Evolutionary conservation across 37 sponge, comb jelly and placozoan genomes (phyloP).

Genomic region (Agelas oroides): DNA sequence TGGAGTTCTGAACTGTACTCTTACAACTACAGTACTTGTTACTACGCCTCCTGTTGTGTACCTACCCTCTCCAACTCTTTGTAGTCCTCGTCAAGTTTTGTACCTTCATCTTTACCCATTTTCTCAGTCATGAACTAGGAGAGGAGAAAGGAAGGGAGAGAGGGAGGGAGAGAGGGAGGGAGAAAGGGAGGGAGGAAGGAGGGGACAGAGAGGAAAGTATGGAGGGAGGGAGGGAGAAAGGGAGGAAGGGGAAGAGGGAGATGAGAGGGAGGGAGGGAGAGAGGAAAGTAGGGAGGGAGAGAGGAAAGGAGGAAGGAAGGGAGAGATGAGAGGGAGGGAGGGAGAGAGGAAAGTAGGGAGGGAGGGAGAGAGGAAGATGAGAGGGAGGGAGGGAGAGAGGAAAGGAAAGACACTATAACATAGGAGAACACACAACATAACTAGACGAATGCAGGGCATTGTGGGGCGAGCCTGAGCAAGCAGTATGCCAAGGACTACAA

Average conservation of each 20-base stretch:
- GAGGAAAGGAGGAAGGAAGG: not conserved
- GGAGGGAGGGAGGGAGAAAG: not conserved
- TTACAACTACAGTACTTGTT: too few relatives aligned
- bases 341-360: not conserved
- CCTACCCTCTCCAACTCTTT: conserved; percentile 87
- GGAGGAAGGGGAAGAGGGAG: not conserved
- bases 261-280: not conserved
- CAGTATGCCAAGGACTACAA: too few relatives aligned
- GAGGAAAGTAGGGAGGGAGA: not conserved
- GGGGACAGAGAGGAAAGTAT: too few relatives aligned
- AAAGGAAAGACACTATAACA: too few relatives aligned
- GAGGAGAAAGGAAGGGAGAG: not conserved
- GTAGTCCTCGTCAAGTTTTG: conserved; percentile 84
- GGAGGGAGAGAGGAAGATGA: not conserved
- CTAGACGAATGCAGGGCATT: too few relatives aligned
- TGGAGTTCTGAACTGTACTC: too few relatives aligned
- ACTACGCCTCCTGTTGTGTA: too few relatives aligned
- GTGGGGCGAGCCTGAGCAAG: too few relatives aligned
- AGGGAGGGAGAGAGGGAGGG: not conserved
- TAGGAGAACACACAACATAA: too few relatives aligned
- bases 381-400: too few relatives aligned
- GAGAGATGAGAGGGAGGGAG: conserved; percentile 1
- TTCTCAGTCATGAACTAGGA: conserved; percentile 93
- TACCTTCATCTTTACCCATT: conserved; percentile 90
- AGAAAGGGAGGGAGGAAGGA: not conserved